Evolutionary conservation across 2,113 vertebrate genomes (phyloP), one percentile per base, ranked within the genome.

Genomic region (Leiothrix lutea): DNA sequence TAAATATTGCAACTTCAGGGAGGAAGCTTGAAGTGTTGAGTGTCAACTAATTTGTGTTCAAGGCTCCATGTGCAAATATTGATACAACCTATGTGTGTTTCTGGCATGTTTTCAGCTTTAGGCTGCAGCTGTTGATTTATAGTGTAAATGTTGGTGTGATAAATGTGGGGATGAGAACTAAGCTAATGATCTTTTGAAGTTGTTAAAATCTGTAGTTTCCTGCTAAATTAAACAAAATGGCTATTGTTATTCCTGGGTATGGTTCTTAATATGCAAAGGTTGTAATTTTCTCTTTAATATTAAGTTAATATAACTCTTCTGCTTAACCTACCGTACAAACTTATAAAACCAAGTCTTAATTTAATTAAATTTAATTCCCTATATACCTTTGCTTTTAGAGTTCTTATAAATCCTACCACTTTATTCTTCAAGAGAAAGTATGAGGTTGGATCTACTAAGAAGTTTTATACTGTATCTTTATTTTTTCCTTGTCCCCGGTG

Each of bases 1-100:
- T 98, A 97, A 96, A 96, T 97, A 97, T 71, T 97, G 92, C 92
- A 88, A 87, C 94, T 96, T 97, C 71, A 95, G 94, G 88, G 77
- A 92, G 83, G 90, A 92, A 94, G 90, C 93, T 94, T 95, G 51
- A 96, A 97, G 95, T 97, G 94, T 82, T 78, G 97, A 95, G 94
- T 90, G 94, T 94, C 96, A 95, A 71, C 86, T 95, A 95, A 94
- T 96, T 95, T 88, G 73, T 82, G 65, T 94, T 92, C 57, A 86
- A 54, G 88, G 67, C 74, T 87, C 73, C 79, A 29, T 89, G 86
- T 70, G 78, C 94, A 97, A 97, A 97, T 97, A 97, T 97, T 97
- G 96, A 96, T 88, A 92, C 75, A 94, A 95, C 91, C 86, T 94
- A 79, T 97, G 92, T 50, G 10, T 96, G 80, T 94, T 96, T 86